Base-by-base conservation (phyloP, 2,888 invertebrate species). In the Drosophila hamatofila region DNA sequence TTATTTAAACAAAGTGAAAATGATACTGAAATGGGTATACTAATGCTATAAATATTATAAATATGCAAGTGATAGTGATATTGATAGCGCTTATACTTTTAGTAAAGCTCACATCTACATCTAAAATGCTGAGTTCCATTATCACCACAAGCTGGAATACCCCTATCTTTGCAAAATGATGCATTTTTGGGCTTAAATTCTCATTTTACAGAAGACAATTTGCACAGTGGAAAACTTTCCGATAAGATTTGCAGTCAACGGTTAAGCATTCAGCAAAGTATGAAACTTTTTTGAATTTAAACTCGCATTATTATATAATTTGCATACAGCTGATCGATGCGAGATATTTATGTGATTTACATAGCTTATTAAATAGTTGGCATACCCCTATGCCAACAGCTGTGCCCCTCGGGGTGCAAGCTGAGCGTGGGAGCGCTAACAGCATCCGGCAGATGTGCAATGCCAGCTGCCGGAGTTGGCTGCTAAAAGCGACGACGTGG, bases 361-460 rank as follows among this genome's bases (percentile, higher is more conserved):
- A 80, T 76, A 76, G 54, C 71, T 41, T 41, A 55, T 60, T 42
- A 63, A 70, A 80, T 80, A 80, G 75, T 63, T 44, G 56, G 35
- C 60, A 58, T 76, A 51, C 72, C 63, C 44, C 60, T 39, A 12
- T 14, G 18, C 41, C 11, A 4, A 35, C 27, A 58, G 52, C 16
- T 41, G 39, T 25, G 39, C 41, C 42, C 30, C 16, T 18, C 16
- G 37, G 54, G 25, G 25, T 11, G n/a, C 54, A 35, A 46, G 48
- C 65, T 21, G 51, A 76, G 44, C 60, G 78, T 78, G 76, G 64
- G 61, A 78, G 67, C 44, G 67, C 60, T 48, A 68, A 58, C 64
- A 81, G 81, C 78, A 80, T 80, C 81, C 84, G 81, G 73, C 84
- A 83, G 80, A 80, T 80, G 68, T 80, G 81, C 61, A 69, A 46